Evolutionary conservation across 1,140 invertebrate genomes (phyloP).

Genomic region (Pararge aegeria): DNA sequence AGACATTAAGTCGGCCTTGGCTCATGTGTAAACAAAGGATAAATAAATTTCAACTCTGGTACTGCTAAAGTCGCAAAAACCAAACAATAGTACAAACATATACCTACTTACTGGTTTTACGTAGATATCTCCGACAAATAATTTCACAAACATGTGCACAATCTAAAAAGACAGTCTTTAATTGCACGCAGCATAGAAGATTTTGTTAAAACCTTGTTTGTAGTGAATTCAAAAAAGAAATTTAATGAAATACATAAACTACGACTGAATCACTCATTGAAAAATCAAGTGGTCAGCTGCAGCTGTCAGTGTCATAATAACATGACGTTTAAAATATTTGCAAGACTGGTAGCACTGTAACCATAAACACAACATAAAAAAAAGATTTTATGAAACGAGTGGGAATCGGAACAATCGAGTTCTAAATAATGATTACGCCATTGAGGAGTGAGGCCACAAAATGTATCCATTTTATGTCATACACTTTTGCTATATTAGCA

Average conservation of each 20-base stretch:
- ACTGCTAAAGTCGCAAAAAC: conserved; percentile 21
- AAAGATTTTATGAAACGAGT: too few species aligned
- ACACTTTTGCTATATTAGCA: too few species aligned
- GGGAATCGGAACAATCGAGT: too few species aligned
- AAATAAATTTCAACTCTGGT: conserved; percentile 24
- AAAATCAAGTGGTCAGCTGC: conserved; percentile 21
- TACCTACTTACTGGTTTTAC: not conserved
- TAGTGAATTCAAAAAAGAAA: conserved; percentile 23
- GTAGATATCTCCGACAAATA: not conserved
- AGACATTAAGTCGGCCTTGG: conserved; percentile 33
- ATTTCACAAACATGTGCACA: not conserved
- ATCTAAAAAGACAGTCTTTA: not conserved
- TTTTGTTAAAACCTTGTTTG: conserved; percentile 23
- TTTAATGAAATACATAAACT: conserved; percentile 29
- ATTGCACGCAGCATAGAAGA: conserved; percentile 13
- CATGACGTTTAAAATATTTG: too few species aligned
- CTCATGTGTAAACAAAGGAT: conserved; percentile 37
- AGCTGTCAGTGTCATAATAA: not conserved
- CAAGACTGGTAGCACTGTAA: too few species aligned
- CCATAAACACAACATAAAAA: too few species aligned
- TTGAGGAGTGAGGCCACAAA: too few species aligned
- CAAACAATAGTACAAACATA: conserved; percentile 19
- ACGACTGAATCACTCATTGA: conserved; percentile 38
- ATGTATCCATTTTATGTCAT: too few species aligned
- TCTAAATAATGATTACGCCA: too few species aligned